A percentile compares a stretch with the other conserved stretches of the same genome.
These are phyloP conservation scores for Pteronura brasiliensis DNA, from an alignment of 2,113 vertebrate species.

Conservation along the genomic window DNA sequence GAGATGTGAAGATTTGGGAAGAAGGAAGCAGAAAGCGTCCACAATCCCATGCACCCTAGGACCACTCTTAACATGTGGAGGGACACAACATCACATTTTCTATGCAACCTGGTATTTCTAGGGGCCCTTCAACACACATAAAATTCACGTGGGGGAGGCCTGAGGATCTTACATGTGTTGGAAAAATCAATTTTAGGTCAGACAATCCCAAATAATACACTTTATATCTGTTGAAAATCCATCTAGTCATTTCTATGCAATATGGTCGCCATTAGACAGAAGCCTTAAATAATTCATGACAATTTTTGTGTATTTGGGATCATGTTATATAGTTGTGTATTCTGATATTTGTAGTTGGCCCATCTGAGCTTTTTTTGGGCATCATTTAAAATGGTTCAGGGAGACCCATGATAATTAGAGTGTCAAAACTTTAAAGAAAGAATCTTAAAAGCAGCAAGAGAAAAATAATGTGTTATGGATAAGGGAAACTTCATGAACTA, in stretches of 20 bases:
- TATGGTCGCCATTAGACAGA: background rate
- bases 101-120: accelerated
- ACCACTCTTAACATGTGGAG: accelerated
- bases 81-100: background rate
- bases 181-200: background rate
- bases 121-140: background rate
- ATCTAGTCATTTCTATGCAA: background rate
- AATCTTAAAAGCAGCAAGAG: background rate
- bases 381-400: background rate
- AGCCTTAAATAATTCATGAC: background rate
- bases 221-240: background rate
- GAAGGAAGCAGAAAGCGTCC: background rate
- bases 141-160: too few species aligned
- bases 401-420: background rate
- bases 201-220: background rate
- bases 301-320: background rate
- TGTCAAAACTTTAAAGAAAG: background rate
- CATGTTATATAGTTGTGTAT: too few species aligned
- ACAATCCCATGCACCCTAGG: background rate
- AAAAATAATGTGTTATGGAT: background rate
- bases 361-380: background rate
- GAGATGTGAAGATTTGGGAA: background rate
- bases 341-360: background rate
- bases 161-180: background rate
- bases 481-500: background rate